Conservation (phyloP, 2,888 invertebrate species). For the Polydrusus pterygomalis region DNA sequence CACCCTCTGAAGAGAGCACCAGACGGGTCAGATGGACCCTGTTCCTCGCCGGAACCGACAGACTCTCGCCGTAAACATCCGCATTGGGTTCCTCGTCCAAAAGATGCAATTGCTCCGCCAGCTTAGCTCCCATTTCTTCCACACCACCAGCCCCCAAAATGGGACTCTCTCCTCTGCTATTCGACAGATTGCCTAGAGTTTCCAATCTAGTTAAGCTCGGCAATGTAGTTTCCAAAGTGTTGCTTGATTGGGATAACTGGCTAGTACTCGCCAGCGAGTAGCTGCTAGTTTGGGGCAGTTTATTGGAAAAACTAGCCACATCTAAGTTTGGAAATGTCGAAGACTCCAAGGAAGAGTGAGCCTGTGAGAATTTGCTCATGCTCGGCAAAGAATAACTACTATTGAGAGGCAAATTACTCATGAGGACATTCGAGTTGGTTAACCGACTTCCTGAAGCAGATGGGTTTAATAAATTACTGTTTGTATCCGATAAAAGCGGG, state of each 20-base stretch:
- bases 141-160: conserved; percentile 39
- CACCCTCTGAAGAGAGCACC: conserved; percentile 66
- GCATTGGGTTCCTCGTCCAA: conserved; percentile 55
- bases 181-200: conserved; percentile 40
- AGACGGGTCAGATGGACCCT: conserved; percentile 67
- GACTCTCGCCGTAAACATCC: conserved; percentile 52
- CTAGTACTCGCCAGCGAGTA: conserved; percentile 35
- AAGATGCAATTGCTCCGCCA: conserved; percentile 56
- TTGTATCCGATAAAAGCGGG: conserved; percentile 23
- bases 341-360: conserved; percentile 19
- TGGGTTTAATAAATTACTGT: conserved; percentile 4
- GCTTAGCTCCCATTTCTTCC: conserved; percentile 54
- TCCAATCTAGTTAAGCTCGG: conserved; percentile 39
- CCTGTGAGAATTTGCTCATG: conserved; percentile 17
- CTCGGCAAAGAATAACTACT: conserved; percentile 13
- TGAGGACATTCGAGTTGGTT: background rate
- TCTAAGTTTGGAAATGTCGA: conserved; percentile 15
- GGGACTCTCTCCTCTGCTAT: conserved; percentile 47
- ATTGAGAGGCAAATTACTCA: conserved; percentile 3
- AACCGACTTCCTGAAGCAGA: conserved; percentile 9
- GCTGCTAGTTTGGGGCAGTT: conserved; percentile 27
- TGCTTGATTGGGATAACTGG: conserved; percentile 33
- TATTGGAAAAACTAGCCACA: conserved; percentile 21
- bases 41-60: conserved; percentile 57
- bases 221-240: conserved; percentile 31